Base-by-base conservation (phyloP, 2,797 vertebrate genomes). In the Macropus fuliginosus region DNA sequence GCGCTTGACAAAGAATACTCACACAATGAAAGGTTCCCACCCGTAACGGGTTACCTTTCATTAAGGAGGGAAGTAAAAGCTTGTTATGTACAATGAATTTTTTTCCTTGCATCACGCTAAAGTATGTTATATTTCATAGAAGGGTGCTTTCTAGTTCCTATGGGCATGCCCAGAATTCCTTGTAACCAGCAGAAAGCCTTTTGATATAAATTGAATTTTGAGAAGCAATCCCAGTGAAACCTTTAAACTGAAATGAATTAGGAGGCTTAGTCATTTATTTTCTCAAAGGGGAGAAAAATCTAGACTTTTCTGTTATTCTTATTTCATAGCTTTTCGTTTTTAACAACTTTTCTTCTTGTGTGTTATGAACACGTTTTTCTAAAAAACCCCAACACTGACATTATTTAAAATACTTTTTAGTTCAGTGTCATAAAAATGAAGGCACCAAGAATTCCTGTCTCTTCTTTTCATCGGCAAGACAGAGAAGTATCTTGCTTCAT, bases 261-360 rank as follows among this genome's bases (percentile, higher is more conserved):
- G 46, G 59, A 56, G 40, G 11, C 62, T 74, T 96, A 91, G 81
- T 96, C 87, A 90, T 56, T 81, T 95, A 24, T 92, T 81, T 81
- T 95, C n/a, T 97, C 31, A 55, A 94, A 94, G 96, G 31, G 11
- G 59, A 96, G 95, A 95, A 92, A 96, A 54, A 74, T 46, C 21
- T 81, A 81, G n/a, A 81, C 21, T 66, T 96, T 92, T 59, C 50
- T 74, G 90, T 92, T 96, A 31, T 87, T 91, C 93, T 12, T 81
- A 94, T 94, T 91, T 55, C 46, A 50, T 40, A 57, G 2, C 0
- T 54, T 93, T 91, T 89, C 52, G 11, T 91, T 59, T 94, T 96
- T 74, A 74, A 10, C 29, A 93, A 57, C 62, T 16, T 8, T 8
- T 21, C 93, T 28, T 18, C 28, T 56, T n/a, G 92, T 62, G 50